These are phyloP conservation scores for Bradypus variegatus DNA, from an alignment of 2,797 vertebrate species.

Conservation along the genomic window DNA sequence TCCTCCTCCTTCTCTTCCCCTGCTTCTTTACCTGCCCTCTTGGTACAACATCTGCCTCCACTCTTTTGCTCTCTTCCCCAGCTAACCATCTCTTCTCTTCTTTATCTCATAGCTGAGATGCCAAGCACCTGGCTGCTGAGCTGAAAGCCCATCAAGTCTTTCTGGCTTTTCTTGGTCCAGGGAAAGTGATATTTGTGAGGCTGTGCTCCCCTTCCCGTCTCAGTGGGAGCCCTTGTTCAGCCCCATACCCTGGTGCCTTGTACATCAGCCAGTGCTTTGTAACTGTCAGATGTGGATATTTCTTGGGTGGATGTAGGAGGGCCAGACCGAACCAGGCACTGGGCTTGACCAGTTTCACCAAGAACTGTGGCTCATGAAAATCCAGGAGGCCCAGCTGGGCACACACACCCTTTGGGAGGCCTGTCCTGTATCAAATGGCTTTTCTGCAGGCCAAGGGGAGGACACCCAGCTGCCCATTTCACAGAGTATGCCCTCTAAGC, in stretches of 20 bases:
- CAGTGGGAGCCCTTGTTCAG: background rate
- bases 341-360: background rate
- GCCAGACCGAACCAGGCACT: background rate
- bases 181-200: background rate
- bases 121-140: background rate
- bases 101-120: background rate
- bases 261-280: background rate
- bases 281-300: background rate
- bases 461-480: background rate
- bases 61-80: background rate
- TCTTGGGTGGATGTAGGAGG: background rate
- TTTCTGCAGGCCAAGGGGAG: background rate
- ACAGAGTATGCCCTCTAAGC: conserved; percentile 16
- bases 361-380: background rate
- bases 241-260: too few relatives aligned
- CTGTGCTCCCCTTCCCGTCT: background rate
- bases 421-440: background rate
- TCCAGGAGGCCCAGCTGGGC: background rate
- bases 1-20: background rate
- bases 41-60: background rate
- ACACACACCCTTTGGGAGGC: background rate
- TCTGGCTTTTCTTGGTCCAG: background rate
- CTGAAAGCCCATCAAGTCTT: background rate
- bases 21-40: background rate
- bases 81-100: background rate